These are phyloP conservation scores for Parasteatoda lunata DNA, from an alignment of 2,888 invertebrate species.

Conservation along the genomic window DNA sequence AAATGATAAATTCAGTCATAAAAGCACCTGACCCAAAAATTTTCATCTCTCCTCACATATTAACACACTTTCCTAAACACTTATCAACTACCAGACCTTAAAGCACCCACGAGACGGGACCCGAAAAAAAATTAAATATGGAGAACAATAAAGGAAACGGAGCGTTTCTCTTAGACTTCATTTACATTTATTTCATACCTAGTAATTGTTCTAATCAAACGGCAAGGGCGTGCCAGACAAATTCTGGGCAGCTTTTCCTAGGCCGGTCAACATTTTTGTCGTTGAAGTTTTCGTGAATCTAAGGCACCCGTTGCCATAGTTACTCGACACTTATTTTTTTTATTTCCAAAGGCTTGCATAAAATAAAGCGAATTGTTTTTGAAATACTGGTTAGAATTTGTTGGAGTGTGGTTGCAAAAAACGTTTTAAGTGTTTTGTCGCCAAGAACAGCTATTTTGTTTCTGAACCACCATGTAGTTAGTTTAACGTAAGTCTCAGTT, in stretches of 20 bases:
- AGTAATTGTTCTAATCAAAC: constrained; percentile 58
- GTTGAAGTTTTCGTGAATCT: constrained; percentile 54
- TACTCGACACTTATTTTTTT: constrained; percentile 23
- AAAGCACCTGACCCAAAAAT: too few species aligned
- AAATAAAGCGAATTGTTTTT: constrained; percentile 47
- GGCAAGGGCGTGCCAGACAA: constrained; percentile 37
- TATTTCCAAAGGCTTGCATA: constrained; percentile 30
- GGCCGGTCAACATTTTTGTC: constrained; percentile 24
- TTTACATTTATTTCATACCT: constrained; percentile 31
- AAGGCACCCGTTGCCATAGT: constrained; percentile 41
- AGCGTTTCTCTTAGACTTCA: constrained; percentile 8
- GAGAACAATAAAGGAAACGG: neutral
- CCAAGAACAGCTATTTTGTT: too few species aligned
- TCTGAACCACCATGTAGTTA: too few species aligned
- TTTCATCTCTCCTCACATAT: too few species aligned
- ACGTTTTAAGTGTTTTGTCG: too few species aligned
- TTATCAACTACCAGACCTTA: too few species aligned
- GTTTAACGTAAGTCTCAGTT: too few species aligned
- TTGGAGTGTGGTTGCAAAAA: too few species aligned
- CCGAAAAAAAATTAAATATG: neutral
- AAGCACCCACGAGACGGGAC: neutral
- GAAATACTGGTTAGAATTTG: too few species aligned
- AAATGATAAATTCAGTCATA: too few species aligned
- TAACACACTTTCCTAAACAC: too few species aligned
- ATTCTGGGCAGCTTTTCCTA: too few species aligned